A percentile compares a stretch with the other conserved stretches of the same genome.
Conservation (phyloP, 2,888 invertebrate species). For the Microplitis deprimator region DNA sequence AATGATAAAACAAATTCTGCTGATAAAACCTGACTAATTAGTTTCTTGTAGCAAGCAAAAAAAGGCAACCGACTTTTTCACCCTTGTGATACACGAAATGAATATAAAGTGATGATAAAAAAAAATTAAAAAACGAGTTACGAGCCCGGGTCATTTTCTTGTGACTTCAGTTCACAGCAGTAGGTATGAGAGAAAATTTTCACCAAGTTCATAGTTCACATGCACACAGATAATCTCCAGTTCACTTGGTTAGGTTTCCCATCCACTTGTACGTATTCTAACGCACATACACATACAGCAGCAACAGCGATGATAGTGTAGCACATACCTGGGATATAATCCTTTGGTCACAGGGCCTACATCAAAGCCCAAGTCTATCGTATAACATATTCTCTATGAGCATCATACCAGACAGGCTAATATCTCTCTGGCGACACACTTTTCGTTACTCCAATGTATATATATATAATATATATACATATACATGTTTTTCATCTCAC, state of each 20-base stretch:
- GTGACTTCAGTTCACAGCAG: not conserved
- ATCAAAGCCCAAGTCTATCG: constrained; percentile 64
- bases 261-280: constrained; percentile 29
- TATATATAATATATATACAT: not conserved
- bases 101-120: too few species aligned
- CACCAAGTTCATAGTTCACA: not conserved
- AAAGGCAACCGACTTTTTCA: too few species aligned
- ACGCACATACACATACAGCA: constrained; percentile 20
- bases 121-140: not conserved
- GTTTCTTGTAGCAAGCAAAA: too few species aligned
- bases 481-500: not conserved
- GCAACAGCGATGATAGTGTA: constrained; percentile 11
- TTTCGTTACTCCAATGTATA: constrained; percentile 12
- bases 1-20: too few species aligned
- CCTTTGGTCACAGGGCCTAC: constrained; percentile 56
- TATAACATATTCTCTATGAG: constrained; percentile 67
- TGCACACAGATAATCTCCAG: constrained; percentile 24
- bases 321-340: constrained; percentile 56
- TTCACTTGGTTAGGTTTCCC: constrained; percentile 21
- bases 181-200: not conserved
- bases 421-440: constrained; percentile 16
- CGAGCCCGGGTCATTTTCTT: constrained; percentile 2
- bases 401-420: constrained; percentile 53
- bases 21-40: too few species aligned
- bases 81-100: too few species aligned